Evolutionary conservation across 2,888 invertebrate genomes (phyloP).

Genomic region (Agapostemon virescens): DNA sequence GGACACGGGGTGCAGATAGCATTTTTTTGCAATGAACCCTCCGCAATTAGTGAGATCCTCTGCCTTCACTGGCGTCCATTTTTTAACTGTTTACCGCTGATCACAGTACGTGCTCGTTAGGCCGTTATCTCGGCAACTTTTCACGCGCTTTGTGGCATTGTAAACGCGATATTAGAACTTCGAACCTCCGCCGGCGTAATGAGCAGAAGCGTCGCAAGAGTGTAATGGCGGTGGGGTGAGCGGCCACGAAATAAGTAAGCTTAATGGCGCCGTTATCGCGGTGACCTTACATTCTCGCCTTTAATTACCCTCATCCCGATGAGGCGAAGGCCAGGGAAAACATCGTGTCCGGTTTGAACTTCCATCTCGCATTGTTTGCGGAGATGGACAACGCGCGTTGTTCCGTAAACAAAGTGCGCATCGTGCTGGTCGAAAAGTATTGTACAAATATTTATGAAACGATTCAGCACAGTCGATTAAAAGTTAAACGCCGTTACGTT

Average conservation of each 20-base stretch:
- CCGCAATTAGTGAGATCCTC: background rate
- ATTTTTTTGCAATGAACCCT: background rate
- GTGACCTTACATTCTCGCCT: conserved; percentile 22
- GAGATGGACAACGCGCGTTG: no score
- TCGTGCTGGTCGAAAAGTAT: background rate
- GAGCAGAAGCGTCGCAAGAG: conserved; percentile 15
- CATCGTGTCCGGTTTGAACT: background rate
- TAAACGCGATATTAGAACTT: conserved; percentile 47
- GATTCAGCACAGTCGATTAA: background rate
- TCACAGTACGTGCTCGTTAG: background rate
- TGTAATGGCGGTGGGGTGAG: conserved; percentile 27
- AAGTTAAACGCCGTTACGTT: no score
- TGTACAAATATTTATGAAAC: background rate
- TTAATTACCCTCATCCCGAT: conserved; percentile 22
- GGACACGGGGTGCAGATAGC: background rate
- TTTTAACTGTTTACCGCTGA: conserved; percentile 15
- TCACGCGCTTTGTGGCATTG: conserved; percentile 15
- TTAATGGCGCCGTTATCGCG: conserved; percentile 46
- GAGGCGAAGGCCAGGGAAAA: background rate
- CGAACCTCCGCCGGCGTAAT: conserved; percentile 19
- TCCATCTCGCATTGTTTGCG: background rate
- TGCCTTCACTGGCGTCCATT: background rate
- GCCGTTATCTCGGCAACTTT: conserved; percentile 30
- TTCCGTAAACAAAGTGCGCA: background rate
- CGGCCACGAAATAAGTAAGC: conserved; percentile 42